Evolutionary conservation across 2,113 vertebrate species (phyloP), one percentile per base, ranked within the genome.

Genomic region (Gopherus flavomarginatus): DNA sequence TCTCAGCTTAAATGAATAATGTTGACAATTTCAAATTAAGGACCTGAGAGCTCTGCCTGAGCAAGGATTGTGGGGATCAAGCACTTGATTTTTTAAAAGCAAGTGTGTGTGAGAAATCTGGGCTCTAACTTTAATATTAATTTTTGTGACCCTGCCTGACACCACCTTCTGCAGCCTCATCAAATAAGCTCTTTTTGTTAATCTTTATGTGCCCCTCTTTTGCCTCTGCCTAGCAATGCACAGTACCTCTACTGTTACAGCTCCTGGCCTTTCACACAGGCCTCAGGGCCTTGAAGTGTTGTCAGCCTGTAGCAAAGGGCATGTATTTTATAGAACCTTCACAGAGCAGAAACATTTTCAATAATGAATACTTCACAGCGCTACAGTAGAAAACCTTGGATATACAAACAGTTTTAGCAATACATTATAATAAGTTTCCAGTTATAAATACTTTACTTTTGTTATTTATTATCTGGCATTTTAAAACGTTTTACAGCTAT

Each of bases 341-440:
- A 1, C 26, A 11, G 0, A 0, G 3, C 47, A 11, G 0, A 0
- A 16, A 50, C 21, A 57, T 35, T 54, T 56, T 59, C 10, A 62
- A 13, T 57, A 87, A 84, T 35, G 0, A 88, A 53, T 53, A 42
- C 3, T 44, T 3, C 62, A 8, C 17, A 19, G 52, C 85, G 1
- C 13, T 53, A 24, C 6, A 24, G 17, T 2, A 62, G 44, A 88
- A 95, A 93, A 8, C 0, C 79, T 85, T 42, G 22, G 3, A 72
- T 27, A 69, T 14, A 47, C 19, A 80, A 94, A 72, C 8, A 88
- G 65, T 59, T 75, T 26, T 22, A 69, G 7, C 8, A 80, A 16
- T 10, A 35, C 24, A 56, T 44, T 78, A 47, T 87, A 77, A 53
- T 54, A n/a, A 52, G 16, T 54, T 86, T 54, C 38, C 38, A 78